Conservation (phyloP, 2,113 vertebrate species). For the Bos indicus region DNA sequence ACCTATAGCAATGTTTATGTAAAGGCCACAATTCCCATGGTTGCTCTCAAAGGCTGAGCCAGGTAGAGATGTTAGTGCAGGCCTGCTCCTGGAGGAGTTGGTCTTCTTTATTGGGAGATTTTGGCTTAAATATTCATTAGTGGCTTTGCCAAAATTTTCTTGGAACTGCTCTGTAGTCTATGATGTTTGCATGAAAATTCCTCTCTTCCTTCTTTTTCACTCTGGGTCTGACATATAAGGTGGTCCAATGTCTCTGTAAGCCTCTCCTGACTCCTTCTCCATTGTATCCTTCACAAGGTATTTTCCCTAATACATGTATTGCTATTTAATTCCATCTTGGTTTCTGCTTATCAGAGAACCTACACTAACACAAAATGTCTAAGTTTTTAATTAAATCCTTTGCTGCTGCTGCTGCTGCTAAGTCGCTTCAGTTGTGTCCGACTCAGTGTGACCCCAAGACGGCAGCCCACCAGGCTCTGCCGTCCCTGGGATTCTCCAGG, state of each 20-base stretch:
- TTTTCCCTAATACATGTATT: not conserved
- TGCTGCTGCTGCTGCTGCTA: not conserved
- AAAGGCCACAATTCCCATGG: not conserved
- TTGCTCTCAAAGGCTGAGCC: not conserved
- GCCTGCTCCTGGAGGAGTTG: not conserved
- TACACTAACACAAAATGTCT: not conserved
- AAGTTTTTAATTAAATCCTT: not conserved
- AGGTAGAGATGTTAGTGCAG: not conserved
- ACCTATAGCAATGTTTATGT: not conserved
- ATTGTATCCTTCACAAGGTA: not conserved
- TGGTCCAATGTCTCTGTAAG: not conserved
- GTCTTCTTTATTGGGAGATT: not conserved
- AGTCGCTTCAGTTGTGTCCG: too few relatives aligned
- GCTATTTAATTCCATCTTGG: not conserved
- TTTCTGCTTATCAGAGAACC: not conserved
- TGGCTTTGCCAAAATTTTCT: not conserved
- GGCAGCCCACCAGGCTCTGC: too few relatives aligned
- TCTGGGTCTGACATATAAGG: not conserved
- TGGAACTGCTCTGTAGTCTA: not conserved
- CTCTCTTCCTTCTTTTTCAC: not conserved
- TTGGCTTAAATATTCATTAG: not conserved
- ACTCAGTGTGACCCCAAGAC: too few relatives aligned
- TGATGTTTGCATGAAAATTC: not conserved
- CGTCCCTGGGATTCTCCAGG: too few relatives aligned
- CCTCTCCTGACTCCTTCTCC: not conserved